Conservation (phyloP, 2,113 vertebrate species). For the Tinamus guttatus region DNA sequence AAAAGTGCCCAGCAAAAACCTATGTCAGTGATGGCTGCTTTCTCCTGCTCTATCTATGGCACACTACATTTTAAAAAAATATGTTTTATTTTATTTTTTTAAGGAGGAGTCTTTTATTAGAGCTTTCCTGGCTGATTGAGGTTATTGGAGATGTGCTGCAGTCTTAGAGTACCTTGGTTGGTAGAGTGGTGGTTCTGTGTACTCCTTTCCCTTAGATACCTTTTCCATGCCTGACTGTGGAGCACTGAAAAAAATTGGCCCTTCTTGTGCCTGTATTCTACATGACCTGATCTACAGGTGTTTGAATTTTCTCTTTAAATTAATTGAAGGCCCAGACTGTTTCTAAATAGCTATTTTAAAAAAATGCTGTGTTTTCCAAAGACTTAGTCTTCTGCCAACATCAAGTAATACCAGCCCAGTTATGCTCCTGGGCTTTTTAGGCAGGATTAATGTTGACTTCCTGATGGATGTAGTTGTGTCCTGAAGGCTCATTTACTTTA, state of each 20-base stretch:
- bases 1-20: not conserved
- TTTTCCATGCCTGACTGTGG: not conserved
- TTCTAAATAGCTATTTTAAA: not conserved
- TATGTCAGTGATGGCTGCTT: too few species aligned
- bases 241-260: not conserved
- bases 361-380: not conserved
- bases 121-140: too few species aligned
- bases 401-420: not conserved
- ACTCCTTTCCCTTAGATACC: not conserved
- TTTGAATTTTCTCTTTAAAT: not conserved
- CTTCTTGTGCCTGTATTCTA: rapidly evolving
- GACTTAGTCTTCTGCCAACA: not conserved
- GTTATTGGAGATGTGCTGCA: too few species aligned
- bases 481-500: not conserved
- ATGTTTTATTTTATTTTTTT: too few species aligned
- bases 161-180: too few species aligned
- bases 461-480: not conserved
- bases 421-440: not conserved
- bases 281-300: not conserved
- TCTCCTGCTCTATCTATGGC: too few species aligned
- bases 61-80: too few species aligned
- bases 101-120: too few species aligned
- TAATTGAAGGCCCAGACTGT: not conserved
- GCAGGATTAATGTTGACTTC: not conserved
- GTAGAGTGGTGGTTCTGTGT: too few species aligned